Percentiles rank a stretch among this genome's conserved stretches.
phyloP scores from a whole-genome alignment of 2,797 vertebrate species.

The Coilia nasus region DNA sequence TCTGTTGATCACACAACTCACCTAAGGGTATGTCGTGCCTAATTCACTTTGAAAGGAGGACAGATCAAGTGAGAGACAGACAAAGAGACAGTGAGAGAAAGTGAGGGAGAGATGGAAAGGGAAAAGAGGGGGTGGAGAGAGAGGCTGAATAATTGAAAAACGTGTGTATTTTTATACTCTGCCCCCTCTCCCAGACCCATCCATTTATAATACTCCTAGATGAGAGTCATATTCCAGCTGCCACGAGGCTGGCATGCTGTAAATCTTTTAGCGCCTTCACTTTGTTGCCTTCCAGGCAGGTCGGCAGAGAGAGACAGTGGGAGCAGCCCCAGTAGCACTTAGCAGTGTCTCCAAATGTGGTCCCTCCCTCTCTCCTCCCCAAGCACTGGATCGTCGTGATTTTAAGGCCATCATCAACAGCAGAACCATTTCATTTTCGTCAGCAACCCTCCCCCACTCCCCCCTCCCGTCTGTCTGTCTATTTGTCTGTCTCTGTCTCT shows the following conservation, averaged over 20 bases:
- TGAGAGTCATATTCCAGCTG: slow-evolving; percentile 65
- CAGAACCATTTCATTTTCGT: background rate
- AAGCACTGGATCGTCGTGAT: slow-evolving; percentile 35
- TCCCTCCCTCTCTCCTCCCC: background rate
- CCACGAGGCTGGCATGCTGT: slow-evolving; percentile 66
- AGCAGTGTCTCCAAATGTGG: background rate
- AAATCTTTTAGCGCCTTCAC: slow-evolving; percentile 66
- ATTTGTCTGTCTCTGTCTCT: no score
- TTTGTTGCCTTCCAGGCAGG: slow-evolving; percentile 16
- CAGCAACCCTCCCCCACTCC: background rate
- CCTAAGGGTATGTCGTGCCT: slow-evolving; percentile 6
- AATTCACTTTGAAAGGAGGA: slow-evolving; percentile 18
- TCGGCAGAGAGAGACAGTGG: background rate
- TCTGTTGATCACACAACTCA: slow-evolving; percentile 12
- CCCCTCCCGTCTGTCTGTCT: no score
- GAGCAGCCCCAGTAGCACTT: slow-evolving; percentile 5
- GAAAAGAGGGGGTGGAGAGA: slow-evolving; percentile 41
- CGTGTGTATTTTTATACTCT: slow-evolving; percentile 78
- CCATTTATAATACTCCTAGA: slow-evolving; percentile 74
- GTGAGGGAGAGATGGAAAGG: background rate
- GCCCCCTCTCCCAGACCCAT: slow-evolving; percentile 54
- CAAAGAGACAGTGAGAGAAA: background rate
- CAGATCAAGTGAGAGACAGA: background rate
- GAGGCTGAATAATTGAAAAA: slow-evolving; percentile 71
- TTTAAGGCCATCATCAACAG: slow-evolving; percentile 23